phyloP scores from a whole-genome alignment of 2,888 invertebrate genomes.

The Epirrita christyi region DNA sequence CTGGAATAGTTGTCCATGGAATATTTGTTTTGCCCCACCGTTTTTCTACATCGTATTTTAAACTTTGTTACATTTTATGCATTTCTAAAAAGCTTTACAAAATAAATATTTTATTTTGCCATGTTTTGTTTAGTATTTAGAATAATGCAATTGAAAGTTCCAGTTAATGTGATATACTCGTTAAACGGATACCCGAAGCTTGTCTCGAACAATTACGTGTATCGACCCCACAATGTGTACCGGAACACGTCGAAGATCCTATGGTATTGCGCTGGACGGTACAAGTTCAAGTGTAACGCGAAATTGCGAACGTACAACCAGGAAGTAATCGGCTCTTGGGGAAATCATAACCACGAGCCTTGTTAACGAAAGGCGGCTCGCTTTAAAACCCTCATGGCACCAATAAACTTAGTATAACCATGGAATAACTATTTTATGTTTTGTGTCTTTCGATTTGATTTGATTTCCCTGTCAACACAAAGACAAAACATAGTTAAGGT shows the following conservation, averaged over 20 bases:
- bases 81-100: neutral
- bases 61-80: neutral
- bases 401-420: neutral
- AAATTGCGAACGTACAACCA: conserved; percentile 65
- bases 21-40: conserved; percentile 5
- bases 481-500: too few relatives aligned
- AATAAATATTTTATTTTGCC: conserved; percentile 8
- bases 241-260: conserved; percentile 70
- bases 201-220: conserved; percentile 65
- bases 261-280: conserved; percentile 75
- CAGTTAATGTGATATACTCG: conserved; percentile 38
- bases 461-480: too few relatives aligned
- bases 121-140: conserved; percentile 1
- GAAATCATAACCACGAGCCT: conserved; percentile 63
- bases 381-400: neutral
- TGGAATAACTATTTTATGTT: too few relatives aligned
- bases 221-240: conserved; percentile 76
- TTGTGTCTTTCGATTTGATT: too few relatives aligned
- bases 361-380: conserved; percentile 1
- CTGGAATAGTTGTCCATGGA: neutral
- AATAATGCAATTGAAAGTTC: conserved; percentile 29
- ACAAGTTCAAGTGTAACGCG: conserved; percentile 66
- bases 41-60: neutral
- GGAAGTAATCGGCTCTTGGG: conserved; percentile 63
- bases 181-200: conserved; percentile 72